A percentile compares a stretch with the other conserved stretches of the same genome.
phyloP scores from a whole-genome alignment of 2,888 invertebrate genomes.

The Dorcus parallelipipedus region DNA sequence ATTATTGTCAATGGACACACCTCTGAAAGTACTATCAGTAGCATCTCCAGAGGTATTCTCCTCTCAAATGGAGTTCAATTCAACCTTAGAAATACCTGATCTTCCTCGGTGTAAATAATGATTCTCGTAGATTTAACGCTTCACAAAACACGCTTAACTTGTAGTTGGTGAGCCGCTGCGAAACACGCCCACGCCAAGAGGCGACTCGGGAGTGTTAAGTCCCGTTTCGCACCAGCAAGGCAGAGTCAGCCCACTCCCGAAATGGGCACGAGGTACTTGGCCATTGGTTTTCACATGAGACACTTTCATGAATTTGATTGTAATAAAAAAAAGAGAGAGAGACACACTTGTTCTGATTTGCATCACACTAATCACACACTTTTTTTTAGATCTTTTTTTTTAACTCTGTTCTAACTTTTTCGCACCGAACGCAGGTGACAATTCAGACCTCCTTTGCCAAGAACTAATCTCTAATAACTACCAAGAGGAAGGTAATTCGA shows the following conservation, averaged over 20 bases:
- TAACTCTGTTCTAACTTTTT: slow-evolving; percentile 29
- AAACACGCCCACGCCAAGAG: slow-evolving; percentile 50
- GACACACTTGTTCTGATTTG: not conserved
- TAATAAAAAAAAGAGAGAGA: not conserved
- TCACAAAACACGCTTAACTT: slow-evolving; percentile 20
- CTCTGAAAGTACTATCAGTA: too few species aligned
- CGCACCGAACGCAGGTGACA: slow-evolving; percentile 50
- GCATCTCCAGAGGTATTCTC: too few species aligned
- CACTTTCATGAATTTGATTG: not conserved
- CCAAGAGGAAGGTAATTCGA: slow-evolving; percentile 38
- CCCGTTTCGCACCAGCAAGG: slow-evolving; percentile 46
- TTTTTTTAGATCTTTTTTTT: slow-evolving; percentile 26
- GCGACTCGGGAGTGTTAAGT: slow-evolving; percentile 46
- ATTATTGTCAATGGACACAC: too few species aligned
- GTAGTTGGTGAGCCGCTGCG: slow-evolving; percentile 55
- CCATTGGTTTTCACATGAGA: not conserved
- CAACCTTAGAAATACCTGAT: too few species aligned
- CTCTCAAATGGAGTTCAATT: too few species aligned
- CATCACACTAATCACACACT: not conserved
- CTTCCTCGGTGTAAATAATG: not conserved
- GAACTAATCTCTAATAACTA: slow-evolving; percentile 50
- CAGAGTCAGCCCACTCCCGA: slow-evolving; percentile 56
- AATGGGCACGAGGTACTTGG: slow-evolving; percentile 57
- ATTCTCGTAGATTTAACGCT: not conserved
- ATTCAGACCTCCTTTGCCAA: slow-evolving; percentile 56